Evolutionary conservation across 2,888 invertebrate genomes (phyloP).

Genomic region (Epistrophe eligans): DNA sequence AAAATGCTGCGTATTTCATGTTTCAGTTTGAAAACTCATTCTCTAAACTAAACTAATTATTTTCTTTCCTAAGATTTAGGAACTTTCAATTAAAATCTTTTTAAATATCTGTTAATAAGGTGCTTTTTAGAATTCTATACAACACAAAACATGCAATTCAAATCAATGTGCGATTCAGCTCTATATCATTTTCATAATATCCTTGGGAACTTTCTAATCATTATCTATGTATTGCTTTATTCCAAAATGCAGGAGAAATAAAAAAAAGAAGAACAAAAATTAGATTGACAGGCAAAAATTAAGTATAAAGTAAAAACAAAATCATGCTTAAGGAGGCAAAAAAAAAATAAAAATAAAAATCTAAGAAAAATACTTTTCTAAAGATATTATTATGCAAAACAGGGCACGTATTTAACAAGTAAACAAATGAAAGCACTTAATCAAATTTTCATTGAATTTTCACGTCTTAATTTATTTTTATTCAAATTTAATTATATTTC

Average conservation of each 20-base stretch:
- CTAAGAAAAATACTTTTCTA: slow-evolving; percentile 39
- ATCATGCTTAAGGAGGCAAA: slow-evolving; percentile 30
- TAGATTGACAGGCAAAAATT: slow-evolving; percentile 33
- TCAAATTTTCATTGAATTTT: slow-evolving; percentile 50
- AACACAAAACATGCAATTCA: slow-evolving; percentile 16
- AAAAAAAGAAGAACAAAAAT: slow-evolving; percentile 6
- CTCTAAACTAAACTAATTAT: no score
- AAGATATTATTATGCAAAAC: slow-evolving; percentile 70
- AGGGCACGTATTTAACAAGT: slow-evolving; percentile 78
- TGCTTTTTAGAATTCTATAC: slow-evolving; percentile 3
- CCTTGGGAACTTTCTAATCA: not conserved
- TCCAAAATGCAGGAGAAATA: slow-evolving; percentile 22
- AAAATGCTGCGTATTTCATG: no score
- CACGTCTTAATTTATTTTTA: slow-evolving; percentile 25
- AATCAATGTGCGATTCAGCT: not conserved
- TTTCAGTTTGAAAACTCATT: no score
- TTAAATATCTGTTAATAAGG: not conserved
- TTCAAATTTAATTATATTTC: not conserved
- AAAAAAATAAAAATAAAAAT: slow-evolving; percentile 5
- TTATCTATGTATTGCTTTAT: not conserved
- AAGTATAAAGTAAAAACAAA: not conserved
- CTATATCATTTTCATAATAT: not conserved
- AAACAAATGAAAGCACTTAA: slow-evolving; percentile 78
- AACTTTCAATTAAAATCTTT: no score
- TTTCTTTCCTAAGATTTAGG: no score